phyloP scores from a whole-genome alignment of 2,888 invertebrate genomes.

The Ichneumon xanthorius region DNA sequence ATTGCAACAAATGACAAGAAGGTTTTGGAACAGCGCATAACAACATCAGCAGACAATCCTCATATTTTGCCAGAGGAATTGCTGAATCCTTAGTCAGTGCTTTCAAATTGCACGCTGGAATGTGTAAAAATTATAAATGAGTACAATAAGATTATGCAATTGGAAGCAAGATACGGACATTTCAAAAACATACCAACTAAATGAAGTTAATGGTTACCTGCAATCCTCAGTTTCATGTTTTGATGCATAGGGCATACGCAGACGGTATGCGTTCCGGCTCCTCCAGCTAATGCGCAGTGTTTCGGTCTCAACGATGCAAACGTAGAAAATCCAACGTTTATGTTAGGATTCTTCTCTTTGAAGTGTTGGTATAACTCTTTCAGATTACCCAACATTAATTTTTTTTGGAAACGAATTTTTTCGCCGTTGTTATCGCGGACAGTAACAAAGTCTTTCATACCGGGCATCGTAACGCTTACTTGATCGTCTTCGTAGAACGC shows the following conservation, averaged over 20 bases:
- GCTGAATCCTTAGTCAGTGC: neutral
- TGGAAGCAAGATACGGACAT: constrained; percentile 16
- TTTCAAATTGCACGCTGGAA: constrained; percentile 20
- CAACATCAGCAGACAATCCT: constrained; percentile 43
- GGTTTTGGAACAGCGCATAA: neutral
- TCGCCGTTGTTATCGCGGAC: constrained; percentile 23
- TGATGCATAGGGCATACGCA: constrained; percentile 45
- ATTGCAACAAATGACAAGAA: constrained; percentile 43
- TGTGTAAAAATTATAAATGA: constrained; percentile 5
- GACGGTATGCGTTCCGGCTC: constrained; percentile 55
- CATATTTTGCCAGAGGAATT: constrained; percentile 26
- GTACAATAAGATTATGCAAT: constrained; percentile 20
- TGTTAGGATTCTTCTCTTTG: constrained; percentile 3
- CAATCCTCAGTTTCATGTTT: constrained; percentile 30
- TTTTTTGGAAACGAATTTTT: constrained; percentile 35
- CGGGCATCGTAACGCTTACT: constrained; percentile 9
- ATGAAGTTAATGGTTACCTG: neutral
- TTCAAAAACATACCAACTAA: neutral
- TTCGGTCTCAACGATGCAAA: constrained; percentile 47
- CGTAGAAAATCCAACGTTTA: constrained; percentile 47
- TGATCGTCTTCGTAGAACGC: constrained; percentile 28
- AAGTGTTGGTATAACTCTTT: constrained; percentile 40
- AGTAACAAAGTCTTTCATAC: constrained; percentile 35
- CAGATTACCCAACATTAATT: constrained; percentile 27
- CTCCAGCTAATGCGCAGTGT: constrained; percentile 27